phyloP scores from a whole-genome alignment of 2,888 invertebrate genomes.

The Alitta virens region DNA sequence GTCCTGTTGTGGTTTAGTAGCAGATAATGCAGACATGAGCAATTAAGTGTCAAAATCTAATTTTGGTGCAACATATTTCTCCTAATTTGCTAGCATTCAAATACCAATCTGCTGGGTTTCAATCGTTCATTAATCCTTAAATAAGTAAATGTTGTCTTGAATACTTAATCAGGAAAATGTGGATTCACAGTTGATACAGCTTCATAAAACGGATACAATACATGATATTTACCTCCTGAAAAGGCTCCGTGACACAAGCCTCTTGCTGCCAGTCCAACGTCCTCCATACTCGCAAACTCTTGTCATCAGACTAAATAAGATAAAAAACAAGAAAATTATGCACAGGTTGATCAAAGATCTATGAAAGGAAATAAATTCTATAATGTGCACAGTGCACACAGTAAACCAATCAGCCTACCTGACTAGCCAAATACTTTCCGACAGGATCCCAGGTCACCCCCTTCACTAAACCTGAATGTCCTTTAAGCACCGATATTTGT shows the following conservation, averaged over 20 bases:
- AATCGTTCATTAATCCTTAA: too few relatives aligned
- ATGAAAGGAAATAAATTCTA: not conserved
- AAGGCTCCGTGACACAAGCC: slow-evolving; percentile 84
- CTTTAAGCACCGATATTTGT: slow-evolving; percentile 75
- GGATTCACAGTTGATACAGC: too few relatives aligned
- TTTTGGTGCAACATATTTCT: too few relatives aligned
- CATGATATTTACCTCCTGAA: slow-evolving; percentile 72
- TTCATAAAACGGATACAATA: too few relatives aligned
- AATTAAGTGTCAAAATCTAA: too few relatives aligned
- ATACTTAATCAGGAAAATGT: too few relatives aligned
- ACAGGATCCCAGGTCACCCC: slow-evolving; percentile 99
- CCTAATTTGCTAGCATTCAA: too few relatives aligned
- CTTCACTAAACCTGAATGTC: slow-evolving; percentile 88
- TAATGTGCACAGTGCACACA: not conserved
- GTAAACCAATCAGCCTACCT: slow-evolving; percentile 55
- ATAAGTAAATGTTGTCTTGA: too few relatives aligned
- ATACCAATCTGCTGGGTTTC: too few relatives aligned
- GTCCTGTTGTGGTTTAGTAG: too few relatives aligned
- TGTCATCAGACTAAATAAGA: slow-evolving; percentile 75
- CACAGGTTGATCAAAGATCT: not conserved
- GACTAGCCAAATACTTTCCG: slow-evolving; percentile 93
- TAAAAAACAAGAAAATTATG: not conserved
- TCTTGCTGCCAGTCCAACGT: slow-evolving; percentile 93
- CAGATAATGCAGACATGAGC: too few relatives aligned
- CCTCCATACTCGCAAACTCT: slow-evolving; percentile 85